These are phyloP conservation scores for Pterois miles DNA, from an alignment of 2,797 vertebrate genomes.

Conservation along the genomic window DNA sequence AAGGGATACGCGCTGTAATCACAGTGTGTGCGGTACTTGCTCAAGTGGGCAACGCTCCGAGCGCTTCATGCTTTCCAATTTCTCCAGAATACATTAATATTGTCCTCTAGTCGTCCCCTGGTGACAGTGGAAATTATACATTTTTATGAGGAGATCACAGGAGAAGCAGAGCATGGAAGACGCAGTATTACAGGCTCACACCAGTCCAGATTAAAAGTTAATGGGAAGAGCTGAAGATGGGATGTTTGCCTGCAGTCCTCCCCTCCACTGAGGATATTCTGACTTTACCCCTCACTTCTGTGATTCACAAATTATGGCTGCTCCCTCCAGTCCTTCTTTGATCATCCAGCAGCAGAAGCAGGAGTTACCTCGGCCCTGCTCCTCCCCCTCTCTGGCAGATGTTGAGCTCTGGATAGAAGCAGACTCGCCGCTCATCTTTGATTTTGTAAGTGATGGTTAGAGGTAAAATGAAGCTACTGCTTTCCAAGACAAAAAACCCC, in stretches of 20 bases:
- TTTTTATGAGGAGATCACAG: constrained; percentile 69
- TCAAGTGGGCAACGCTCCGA: constrained; percentile 36
- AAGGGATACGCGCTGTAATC: constrained; percentile 42
- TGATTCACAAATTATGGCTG: constrained; percentile 52
- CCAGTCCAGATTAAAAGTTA: constrained; percentile 66
- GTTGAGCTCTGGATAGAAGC: too few species aligned
- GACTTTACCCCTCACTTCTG: constrained; percentile 22
- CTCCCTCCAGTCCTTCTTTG: constrained; percentile 46
- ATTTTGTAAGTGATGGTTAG: too few species aligned
- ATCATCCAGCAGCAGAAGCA: constrained; percentile 52
- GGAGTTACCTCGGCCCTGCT: background rate
- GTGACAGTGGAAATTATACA: constrained; percentile 55
- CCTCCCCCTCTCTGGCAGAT: too few species aligned
- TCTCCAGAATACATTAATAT: constrained; percentile 59
- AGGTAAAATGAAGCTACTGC: too few species aligned
- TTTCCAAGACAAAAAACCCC: too few species aligned
- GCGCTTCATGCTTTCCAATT: constrained; percentile 61
- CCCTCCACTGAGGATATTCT: background rate
- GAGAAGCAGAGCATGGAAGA: constrained; percentile 41
- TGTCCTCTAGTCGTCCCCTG: constrained; percentile 55
- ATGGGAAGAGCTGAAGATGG: constrained; percentile 46
- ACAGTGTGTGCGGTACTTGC: constrained; percentile 32
- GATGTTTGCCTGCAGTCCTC: constrained; percentile 30
- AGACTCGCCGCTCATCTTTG: too few species aligned
- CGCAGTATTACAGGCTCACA: constrained; percentile 48